These are phyloP conservation scores for Cotesia typhae DNA, from an alignment of 1,140 invertebrate species.

Conservation along the genomic window DNA sequence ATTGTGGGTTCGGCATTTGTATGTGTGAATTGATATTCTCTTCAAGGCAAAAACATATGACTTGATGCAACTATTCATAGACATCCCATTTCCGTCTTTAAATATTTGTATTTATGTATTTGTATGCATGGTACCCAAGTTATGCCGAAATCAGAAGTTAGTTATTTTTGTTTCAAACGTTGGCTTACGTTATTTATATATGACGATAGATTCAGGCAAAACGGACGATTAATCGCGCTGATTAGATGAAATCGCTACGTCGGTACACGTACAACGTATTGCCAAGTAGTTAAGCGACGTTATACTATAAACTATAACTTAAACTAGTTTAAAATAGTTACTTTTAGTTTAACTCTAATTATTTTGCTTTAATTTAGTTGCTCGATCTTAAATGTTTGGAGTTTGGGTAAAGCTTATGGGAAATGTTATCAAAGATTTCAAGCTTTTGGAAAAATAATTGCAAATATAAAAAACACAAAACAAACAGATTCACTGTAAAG, in stretches of 20 bases:
- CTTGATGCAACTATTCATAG: conserved; percentile 30
- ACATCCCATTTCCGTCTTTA: conserved; percentile 22
- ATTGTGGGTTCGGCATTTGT: too few relatives aligned
- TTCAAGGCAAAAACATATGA: background rate
- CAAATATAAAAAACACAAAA: too few relatives aligned
- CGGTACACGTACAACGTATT: background rate
- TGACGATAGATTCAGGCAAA: conserved; percentile 30
- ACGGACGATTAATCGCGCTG: conserved; percentile 35
- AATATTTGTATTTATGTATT: conserved; percentile 12
- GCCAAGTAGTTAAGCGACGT: background rate
- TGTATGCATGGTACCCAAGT: conserved; percentile 16
- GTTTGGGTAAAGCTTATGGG: too few relatives aligned
- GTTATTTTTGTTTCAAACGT: conserved; percentile 32
- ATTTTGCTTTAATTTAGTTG: too few relatives aligned
- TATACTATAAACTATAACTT: background rate
- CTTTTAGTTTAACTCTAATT: too few relatives aligned
- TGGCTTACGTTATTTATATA: conserved; percentile 13
- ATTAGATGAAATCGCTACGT: conserved; percentile 23
- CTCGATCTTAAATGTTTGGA: too few relatives aligned
- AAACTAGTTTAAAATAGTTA: background rate
- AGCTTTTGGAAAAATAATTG: too few relatives aligned
- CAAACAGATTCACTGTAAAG: too few relatives aligned
- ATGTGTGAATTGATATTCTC: conserved; percentile 17
- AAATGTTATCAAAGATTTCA: too few relatives aligned
- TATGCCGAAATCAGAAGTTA: conserved; percentile 16